Evolutionary conservation across 2,888 invertebrate genomes (phyloP), one percentile per base, ranked within the genome.

Genomic region (Polylopha cassiicola): DNA sequence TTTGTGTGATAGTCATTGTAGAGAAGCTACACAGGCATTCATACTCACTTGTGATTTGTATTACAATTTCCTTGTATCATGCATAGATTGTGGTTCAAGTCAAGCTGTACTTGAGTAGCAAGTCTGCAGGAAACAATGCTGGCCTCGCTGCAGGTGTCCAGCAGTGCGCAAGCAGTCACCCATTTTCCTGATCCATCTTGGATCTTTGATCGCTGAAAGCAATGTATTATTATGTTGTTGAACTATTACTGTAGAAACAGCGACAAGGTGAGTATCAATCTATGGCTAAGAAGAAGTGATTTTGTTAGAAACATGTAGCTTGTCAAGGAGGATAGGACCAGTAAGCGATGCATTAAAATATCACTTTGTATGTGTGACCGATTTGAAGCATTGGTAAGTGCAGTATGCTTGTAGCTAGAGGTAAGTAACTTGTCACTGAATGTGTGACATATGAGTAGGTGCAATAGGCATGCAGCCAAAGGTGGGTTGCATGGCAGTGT

Each of bases 151-250:
- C 34, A 26, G 7, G 20, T 8, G 7, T 36, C 34, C 24, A 36
- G 26, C 8, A 36, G 27, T 2, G 26, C 26, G 2, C 34, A 4
- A n/a, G 27, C 34, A 15, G 8, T 3, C 3, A 18, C 10, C 20
- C 27, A 36, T 6, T 17, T 9, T 2, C 46, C 46, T 2, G 39
- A 15, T 8, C 39, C 15, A 14, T 46, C 43, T 37, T 43, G 43
- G 7, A 46, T 21, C 20, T 32, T 22, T 37, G 1, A 44, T 10
- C n/a, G 44, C 44, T 42, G 29, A 37, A 7, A 23, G 28, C 10
- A 29, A 10, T 8, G 17, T n/a, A n/a, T n/a, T n/a, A n/a, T n/a
- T 21, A 14, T 27, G 14, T 11, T 14, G 14, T 8, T 22, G n/a
- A 16, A 18, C 4, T 7, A 27, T 6, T 2, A 36, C 34, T 13